Percentiles rank a stretch among this genome's conserved stretches.
Conservation (phyloP, 2,888 invertebrate genomes). For the Apodemia zela region DNA sequence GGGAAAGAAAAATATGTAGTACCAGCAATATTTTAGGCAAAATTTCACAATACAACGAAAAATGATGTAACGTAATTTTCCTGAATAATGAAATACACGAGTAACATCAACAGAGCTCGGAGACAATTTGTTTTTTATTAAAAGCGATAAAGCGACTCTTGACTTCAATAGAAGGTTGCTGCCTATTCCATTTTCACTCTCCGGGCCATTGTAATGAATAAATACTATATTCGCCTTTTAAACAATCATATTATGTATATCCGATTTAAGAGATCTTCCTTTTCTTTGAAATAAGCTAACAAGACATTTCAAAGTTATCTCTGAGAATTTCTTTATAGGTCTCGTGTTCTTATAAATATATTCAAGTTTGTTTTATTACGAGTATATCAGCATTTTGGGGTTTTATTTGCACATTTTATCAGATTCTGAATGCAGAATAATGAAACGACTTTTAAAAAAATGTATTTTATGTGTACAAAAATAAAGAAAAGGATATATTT, state of each 20-base stretch:
- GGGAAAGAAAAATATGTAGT: neutral
- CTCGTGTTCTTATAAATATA: neutral
- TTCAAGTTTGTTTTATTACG: neutral
- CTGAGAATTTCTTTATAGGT: neutral
- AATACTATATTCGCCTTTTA: constrained; percentile 6
- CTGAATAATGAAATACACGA: constrained; percentile 20
- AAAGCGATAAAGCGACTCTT: constrained; percentile 27
- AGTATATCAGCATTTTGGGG: neutral
- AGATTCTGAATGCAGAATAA: no score
- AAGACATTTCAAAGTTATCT: neutral
- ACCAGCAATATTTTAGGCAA: neutral
- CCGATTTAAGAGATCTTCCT: neutral
- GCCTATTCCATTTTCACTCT: constrained; percentile 16
- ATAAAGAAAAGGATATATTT: no score
- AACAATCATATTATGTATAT: constrained; percentile 11
- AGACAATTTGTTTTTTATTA: constrained; percentile 30
- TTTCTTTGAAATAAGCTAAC: neutral
- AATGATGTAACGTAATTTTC: constrained; percentile 15
- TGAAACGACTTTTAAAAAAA: no score
- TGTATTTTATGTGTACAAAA: no score
- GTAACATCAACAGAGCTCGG: constrained; percentile 21
- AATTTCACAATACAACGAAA: constrained; percentile 4
- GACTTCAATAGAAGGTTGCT: constrained; percentile 24
- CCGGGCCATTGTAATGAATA: constrained; percentile 13
- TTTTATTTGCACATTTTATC: neutral